Conservation (phyloP, 1,140 invertebrate genomes). For the Ptiloglossa arizonensis region DNA sequence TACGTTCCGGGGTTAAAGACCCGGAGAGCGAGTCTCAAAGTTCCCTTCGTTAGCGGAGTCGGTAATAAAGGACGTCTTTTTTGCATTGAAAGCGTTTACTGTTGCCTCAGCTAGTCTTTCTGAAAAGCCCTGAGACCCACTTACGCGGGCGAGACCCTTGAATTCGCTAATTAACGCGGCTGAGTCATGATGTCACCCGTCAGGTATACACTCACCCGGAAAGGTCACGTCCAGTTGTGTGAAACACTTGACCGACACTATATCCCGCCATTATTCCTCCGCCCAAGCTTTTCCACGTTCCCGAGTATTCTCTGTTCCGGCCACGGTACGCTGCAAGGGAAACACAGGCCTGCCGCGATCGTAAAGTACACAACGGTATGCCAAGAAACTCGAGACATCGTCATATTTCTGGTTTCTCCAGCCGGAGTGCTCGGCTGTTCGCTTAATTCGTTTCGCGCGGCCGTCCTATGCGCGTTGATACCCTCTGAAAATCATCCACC, state of each 20-base stretch:
- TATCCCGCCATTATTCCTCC: conserved; percentile 32
- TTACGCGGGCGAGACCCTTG: conserved; percentile 43
- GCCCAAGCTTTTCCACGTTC: conserved; percentile 23
- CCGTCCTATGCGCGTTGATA: neutral
- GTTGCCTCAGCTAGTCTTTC: conserved; percentile 39
- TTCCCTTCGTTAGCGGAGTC: conserved; percentile 50
- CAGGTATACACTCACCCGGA: conserved; percentile 21
- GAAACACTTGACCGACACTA: conserved; percentile 39
- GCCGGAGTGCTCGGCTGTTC: conserved; percentile 20
- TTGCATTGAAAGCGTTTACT: conserved; percentile 59
- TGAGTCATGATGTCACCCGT: conserved; percentile 55
- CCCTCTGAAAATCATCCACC: conserved; percentile 1
- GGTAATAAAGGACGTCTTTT: conserved; percentile 70
- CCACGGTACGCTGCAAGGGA: neutral
- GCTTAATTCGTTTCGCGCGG: conserved; percentile 43
- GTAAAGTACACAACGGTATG: conserved; percentile 20
- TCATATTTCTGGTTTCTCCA: conserved; percentile 1
- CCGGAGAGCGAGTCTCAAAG: conserved; percentile 22
- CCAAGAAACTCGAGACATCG: conserved; percentile 27
- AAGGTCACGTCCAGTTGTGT: conserved; percentile 47
- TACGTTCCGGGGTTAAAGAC: conserved; percentile 51
- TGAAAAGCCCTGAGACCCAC: conserved; percentile 38
- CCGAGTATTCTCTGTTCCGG: conserved; percentile 21
- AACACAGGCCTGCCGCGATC: neutral
- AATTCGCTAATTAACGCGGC: conserved; percentile 63